phyloP scores from a whole-genome alignment of 1,140 invertebrate genomes.

The Spodoptera frugiperda region DNA sequence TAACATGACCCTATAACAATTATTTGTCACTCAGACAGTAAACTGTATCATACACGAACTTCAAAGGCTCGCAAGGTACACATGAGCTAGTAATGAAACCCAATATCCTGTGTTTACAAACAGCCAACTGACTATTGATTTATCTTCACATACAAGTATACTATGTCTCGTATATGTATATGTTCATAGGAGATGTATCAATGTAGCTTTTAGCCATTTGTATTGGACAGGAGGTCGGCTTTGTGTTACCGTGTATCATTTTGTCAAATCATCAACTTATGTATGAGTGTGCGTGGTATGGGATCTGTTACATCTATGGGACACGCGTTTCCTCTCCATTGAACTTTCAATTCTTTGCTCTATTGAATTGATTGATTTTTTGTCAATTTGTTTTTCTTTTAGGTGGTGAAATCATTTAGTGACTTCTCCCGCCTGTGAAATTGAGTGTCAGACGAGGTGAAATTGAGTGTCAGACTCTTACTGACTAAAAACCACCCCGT shows the following conservation, averaged over 20 bases:
- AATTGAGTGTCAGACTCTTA: too few species aligned
- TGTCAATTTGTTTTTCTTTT: too few species aligned
- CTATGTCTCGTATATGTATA: not conserved
- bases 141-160: not conserved
- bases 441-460: too few species aligned
- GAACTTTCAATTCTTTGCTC: not conserved
- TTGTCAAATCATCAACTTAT: too few species aligned
- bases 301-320: too few species aligned
- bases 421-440: too few species aligned
- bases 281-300: too few species aligned
- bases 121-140: conserved; percentile 11
- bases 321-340: too few species aligned
- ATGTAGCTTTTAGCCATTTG: not conserved
- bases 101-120: conserved; percentile 35
- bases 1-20: not conserved
- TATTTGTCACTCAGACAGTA: not conserved
- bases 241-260: too few species aligned
- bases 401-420: too few species aligned
- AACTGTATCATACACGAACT: not conserved
- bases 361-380: too few species aligned
- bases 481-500: too few species aligned
- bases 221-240: not conserved
- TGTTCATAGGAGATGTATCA: not conserved
- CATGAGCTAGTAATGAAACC: conserved; percentile 5
- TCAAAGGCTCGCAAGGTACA: conserved; percentile 1